Evolutionary conservation across 23 tunicate species (phyloP), one percentile per base, ranked within the genome.

Genomic region (Trididemnum miniatum): DNA sequence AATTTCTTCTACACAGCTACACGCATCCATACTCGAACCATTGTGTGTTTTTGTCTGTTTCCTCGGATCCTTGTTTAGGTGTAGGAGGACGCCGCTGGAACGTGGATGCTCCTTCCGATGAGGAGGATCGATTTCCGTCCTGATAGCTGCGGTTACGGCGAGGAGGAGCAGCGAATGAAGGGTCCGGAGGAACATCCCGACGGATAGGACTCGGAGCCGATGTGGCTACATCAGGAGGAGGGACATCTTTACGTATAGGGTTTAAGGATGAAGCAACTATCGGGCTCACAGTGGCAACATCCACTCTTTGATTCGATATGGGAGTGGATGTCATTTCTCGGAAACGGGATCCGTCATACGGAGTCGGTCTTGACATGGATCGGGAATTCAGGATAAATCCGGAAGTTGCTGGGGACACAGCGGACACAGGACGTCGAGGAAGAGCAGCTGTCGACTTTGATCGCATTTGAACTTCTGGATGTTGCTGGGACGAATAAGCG

Each of bases 11-110:
- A n/a, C 26, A 4, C 5, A 62, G 32, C 59, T 73, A 92, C 7
- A 93, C 89, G 51, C 98, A 93, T 35, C 98, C 98, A 71, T 93
- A 93, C 65, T 93, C 98, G 57, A 63, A 93, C 98, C 98, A 93
- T 54, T 80, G 80, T 20, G 90, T 91, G 76, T 85, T 85, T 63
- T 84, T 85, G 65, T 90, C 96, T 12, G 85, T 60, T 30, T 91
- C 87, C n/a, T 81, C 85, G 3, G 86, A 39, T n/a, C 79, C 84
- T 35, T 35, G 28, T 28, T 81, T 67, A 5, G 90, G 90, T 1
- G 90, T 82, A 0, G 86, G 77, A n/a, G 90, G 78, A 51, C 97
- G 79, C 28, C 34, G 34, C n/a, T 79, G 79, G 31, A 57, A 57
- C 0, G 37, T 28, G 27, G 82, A 54, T 2, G 25, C 37, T 24